Evolutionary conservation across 2,888 invertebrate genomes (phyloP).

Genomic region (Acronicta aceris): DNA sequence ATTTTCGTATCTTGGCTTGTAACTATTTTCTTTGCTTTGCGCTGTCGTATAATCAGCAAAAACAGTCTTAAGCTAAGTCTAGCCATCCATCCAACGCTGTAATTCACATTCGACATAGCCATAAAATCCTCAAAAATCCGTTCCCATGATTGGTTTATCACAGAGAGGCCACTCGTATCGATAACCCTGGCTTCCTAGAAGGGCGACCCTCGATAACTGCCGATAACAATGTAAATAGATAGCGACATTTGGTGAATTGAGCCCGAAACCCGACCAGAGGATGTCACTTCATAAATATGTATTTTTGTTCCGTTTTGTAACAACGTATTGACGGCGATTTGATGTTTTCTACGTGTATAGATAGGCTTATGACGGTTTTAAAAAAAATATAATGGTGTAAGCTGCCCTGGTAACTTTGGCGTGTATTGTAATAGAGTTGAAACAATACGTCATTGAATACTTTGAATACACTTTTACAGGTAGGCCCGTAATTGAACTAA

Average conservation of each 20-base stretch:
- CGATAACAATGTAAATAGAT: constrained; percentile 67
- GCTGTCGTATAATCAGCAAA: too few relatives aligned
- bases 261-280: constrained; percentile 38
- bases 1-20: too few relatives aligned
- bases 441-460: too few relatives aligned
- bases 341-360: constrained; percentile 30
- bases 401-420: neutral
- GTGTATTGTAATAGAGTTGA: too few relatives aligned
- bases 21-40: too few relatives aligned
- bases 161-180: constrained; percentile 54
- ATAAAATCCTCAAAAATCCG: constrained; percentile 54
- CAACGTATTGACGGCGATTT: constrained; percentile 3
- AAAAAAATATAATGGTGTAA: neutral
- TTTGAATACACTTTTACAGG: too few relatives aligned
- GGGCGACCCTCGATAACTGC: constrained; percentile 68
- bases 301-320: constrained; percentile 46
- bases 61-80: too few relatives aligned
- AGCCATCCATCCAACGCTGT: constrained; percentile 17
- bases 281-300: constrained; percentile 60
- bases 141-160: constrained; percentile 56
- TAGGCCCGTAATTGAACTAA: too few relatives aligned
- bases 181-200: constrained; percentile 74
- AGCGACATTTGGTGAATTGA: constrained; percentile 64
- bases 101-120: constrained; percentile 41
- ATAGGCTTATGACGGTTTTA: constrained; percentile 22